These are phyloP conservation scores for Melospiza melodia DNA, from an alignment of 2,113 vertebrate species.

Conservation along the genomic window DNA sequence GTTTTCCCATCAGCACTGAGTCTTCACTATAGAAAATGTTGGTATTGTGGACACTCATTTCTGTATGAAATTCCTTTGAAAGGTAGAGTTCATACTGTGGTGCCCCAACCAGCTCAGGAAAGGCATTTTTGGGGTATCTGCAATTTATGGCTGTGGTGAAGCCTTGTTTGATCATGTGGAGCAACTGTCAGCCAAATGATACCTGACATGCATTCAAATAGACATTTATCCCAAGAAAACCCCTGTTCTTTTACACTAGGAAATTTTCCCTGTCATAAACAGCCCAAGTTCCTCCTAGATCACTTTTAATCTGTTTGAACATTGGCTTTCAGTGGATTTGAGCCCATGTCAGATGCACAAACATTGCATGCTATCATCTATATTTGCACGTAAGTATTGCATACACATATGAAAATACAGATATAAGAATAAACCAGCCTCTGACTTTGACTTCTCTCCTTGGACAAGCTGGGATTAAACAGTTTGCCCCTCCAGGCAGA, in stretches of 20 bases:
- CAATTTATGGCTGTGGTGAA: neutral
- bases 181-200: neutral
- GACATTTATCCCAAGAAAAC: neutral
- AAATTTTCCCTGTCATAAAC: neutral
- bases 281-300: neutral
- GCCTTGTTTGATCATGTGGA: neutral
- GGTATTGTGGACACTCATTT: fast-evolving
- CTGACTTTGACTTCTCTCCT: neutral
- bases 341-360: neutral
- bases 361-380: neutral
- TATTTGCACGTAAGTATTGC: neutral
- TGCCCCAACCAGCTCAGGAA: neutral
- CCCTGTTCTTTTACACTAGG: neutral
- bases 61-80: neutral
- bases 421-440: neutral
- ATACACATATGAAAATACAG: neutral
- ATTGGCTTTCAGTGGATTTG: neutral
- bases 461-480: neutral
- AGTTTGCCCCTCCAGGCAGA: neutral
- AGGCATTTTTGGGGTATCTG: neutral
- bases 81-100: neutral
- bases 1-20: neutral
- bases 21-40: neutral
- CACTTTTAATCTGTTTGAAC: neutral
- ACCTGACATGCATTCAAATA: neutral